Conservation (phyloP, 2,888 invertebrate species). For the Heliconius sara region DNA sequence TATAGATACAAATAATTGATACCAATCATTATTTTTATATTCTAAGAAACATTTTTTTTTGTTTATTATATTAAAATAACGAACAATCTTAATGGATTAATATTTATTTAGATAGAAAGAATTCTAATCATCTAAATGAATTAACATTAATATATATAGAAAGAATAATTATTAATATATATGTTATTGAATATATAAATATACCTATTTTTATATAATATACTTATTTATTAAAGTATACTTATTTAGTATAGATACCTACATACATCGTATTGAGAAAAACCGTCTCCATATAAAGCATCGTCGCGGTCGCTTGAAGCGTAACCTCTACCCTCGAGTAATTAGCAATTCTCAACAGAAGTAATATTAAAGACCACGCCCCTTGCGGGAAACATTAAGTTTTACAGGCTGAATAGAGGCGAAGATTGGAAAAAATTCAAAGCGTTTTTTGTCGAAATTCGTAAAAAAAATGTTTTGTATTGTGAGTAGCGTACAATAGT, state of each 20-base stretch:
- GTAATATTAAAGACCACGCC: conserved; percentile 58
- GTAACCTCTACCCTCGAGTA: conserved; percentile 39
- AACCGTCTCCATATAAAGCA: neutral
- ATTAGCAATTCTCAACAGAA: conserved; percentile 46
- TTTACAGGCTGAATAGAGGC: conserved; percentile 77
- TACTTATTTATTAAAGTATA: too few species aligned
- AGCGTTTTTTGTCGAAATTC: conserved; percentile 82
- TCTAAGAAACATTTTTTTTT: too few species aligned
- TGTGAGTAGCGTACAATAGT: conserved; percentile 81
- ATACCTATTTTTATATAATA: too few species aligned
- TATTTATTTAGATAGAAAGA: too few species aligned
- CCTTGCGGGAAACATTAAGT: conserved; percentile 75
- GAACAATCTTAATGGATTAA: too few species aligned
- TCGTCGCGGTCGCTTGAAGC: conserved; percentile 26
- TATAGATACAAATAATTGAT: too few species aligned
- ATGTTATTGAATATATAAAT: too few species aligned
- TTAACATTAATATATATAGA: too few species aligned
- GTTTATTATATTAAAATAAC: too few species aligned
- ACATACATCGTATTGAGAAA: conserved; percentile 18
- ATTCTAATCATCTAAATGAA: too few species aligned
- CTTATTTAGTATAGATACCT: neutral
- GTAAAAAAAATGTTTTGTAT: conserved; percentile 82
- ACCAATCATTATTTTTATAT: too few species aligned
- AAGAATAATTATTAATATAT: too few species aligned
- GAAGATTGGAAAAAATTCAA: conserved; percentile 83